These are phyloP conservation scores for Siderastrea siderea DNA, from an alignment of 92 coral and sea anemone genomes.

Conservation along the genomic window DNA sequence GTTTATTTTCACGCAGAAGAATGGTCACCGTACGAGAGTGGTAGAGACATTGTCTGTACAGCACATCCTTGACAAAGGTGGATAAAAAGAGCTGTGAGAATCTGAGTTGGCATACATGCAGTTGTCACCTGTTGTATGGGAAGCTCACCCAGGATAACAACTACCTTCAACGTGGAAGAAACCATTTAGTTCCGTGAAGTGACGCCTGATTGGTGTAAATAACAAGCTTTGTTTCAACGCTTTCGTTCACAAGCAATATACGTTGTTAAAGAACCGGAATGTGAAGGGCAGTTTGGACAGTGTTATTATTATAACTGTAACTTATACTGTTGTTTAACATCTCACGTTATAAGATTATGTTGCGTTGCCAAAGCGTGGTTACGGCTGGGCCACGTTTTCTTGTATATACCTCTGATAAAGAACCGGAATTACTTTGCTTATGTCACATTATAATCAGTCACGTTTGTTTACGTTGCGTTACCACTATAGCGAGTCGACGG, in stretches of 20 bases:
- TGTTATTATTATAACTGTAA: background rate
- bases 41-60: slow-evolving; percentile 77
- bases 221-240: background rate
- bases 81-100: background rate
- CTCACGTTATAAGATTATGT: background rate
- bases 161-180: slow-evolving; percentile 3
- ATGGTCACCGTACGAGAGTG: slow-evolving; percentile 75
- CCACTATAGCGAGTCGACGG: background rate
- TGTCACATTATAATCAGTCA: background rate
- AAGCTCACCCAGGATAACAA: background rate
- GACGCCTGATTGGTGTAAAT: background rate
- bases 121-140: background rate
- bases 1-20: slow-evolving; percentile 75
- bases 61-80: slow-evolving; percentile 44
- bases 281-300: background rate
- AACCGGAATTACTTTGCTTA: background rate
- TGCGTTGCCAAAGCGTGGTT: background rate
- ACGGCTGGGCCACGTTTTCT: slow-evolving; percentile 16
- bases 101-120: background rate
- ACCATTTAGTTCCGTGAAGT: background rate
- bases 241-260: background rate
- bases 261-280: background rate
- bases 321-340: background rate
- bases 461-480: background rate
- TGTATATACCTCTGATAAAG: background rate